Base-by-base conservation (phyloP, 2,888 invertebrate species). In the Phaonia tiefii region DNA sequence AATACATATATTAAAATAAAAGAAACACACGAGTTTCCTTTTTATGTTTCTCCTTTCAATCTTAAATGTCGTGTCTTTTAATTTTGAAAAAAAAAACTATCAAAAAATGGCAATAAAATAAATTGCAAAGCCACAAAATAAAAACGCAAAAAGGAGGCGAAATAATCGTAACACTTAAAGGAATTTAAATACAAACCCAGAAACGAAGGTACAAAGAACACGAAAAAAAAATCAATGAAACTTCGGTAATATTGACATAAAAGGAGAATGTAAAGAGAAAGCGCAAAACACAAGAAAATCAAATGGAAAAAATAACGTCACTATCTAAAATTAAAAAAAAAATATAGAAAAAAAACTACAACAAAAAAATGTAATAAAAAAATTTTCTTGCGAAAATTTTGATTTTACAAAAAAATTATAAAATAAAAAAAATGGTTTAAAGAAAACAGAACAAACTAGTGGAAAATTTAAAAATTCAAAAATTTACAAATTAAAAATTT, bases 1-100 rank as follows among this genome's bases (percentile, higher is more conserved):
- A 74, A 70, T 77, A 77, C n/a, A n/a, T n/a, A n/a, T n/a, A n/a
- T 66, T 42, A 46, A 73, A 22, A 65, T 22, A 13, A 72, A 44
- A 80, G 37, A 70, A 63, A 39, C 49, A 11, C 20, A 31, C 31
- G 31, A 31, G 31, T 31, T 31, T 31, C 31, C 31, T 31, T 31
- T 31, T 46, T 65, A 65, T 22, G 31, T 31, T 3, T 5, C 31
- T 31, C 31, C 31, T 8, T 31, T 31, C 31, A 3, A n/a, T n/a
- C n/a, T n/a, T n/a, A n/a, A n/a, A 67, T 49, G 49, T 37, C 44
- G 31, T 67, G 46, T 49, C n/a, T 56, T 2, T 22, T 51, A n/a
- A n/a, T 31, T 31, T 31, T 31, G 31, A 8, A 3, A 31, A 31
- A 31, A 3, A 31, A 3, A 31, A 31, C 31, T 5, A 31, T 3